These are phyloP conservation scores for Crypturellus undulatus DNA, from an alignment of 2,113 vertebrate species.

Conservation along the genomic window DNA sequence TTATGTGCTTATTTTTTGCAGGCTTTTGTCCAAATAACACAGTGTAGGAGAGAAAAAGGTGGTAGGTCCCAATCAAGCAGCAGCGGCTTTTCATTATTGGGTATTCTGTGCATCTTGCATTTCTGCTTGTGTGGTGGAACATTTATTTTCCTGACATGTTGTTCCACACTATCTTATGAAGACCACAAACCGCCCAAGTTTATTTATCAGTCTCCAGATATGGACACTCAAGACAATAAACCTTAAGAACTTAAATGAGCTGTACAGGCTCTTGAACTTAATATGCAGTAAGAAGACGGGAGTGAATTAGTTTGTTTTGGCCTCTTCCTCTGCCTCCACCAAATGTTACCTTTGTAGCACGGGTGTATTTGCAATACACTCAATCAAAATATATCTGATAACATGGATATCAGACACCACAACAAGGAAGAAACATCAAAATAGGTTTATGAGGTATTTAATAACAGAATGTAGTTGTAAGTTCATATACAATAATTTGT, in stretches of 20 bases:
- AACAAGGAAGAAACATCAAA: not conserved
- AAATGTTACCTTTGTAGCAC: not conserved
- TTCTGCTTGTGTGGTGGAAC: not conserved
- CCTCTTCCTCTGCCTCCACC: not conserved
- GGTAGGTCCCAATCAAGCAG: not conserved
- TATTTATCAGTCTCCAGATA: not conserved
- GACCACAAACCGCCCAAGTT: not conserved
- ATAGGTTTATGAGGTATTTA: not conserved
- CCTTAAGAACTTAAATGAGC: not conserved
- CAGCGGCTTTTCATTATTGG: rapidly evolving
- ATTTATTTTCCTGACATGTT: not conserved
- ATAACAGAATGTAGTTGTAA: not conserved
- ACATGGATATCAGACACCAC: not conserved
- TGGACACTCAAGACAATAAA: not conserved
- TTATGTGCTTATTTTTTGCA: not conserved
- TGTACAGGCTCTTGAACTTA: not conserved
- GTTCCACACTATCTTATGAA: not conserved
- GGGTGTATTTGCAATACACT: not conserved
- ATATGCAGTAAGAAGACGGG: rapidly evolving
- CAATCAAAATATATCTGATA: not conserved
- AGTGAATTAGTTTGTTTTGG: not conserved
- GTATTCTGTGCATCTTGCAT: not conserved
- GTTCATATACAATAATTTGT: not conserved
- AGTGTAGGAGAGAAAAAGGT: not conserved
- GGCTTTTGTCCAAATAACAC: not conserved